A percentile compares a stretch with the other conserved stretches of the same genome.
Conservation (phyloP, 2,797 vertebrate genomes). For the Propithecus perrieri region DNA sequence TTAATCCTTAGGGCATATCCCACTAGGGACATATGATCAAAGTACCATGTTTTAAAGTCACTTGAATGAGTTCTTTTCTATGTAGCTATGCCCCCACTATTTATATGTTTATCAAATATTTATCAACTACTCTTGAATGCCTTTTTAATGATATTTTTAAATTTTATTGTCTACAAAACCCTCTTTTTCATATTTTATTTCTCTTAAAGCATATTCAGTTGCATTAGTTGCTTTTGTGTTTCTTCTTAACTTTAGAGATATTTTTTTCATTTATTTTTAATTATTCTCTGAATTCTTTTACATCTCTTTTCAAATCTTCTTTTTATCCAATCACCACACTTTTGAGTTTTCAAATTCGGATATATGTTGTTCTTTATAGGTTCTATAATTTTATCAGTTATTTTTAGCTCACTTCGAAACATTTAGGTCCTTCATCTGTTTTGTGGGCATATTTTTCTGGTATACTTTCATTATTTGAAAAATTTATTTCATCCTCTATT, state of each 20-base stretch:
- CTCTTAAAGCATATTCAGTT: neutral
- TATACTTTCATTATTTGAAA: neutral
- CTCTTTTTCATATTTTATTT: neutral
- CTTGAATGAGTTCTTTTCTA: neutral
- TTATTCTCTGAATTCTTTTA: neutral
- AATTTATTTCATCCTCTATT: neutral
- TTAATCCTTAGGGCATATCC: neutral
- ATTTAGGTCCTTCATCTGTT: neutral
- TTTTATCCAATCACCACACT: neutral
- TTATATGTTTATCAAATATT: neutral
- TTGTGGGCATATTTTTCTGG: neutral
- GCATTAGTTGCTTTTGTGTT: neutral
- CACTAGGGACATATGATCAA: neutral
- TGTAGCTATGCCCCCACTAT: neutral
- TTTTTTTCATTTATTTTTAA: neutral
- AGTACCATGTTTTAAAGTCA: neutral
- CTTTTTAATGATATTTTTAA: neutral
- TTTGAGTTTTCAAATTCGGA: neutral
- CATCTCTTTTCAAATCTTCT: neutral
- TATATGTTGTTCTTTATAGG: neutral
- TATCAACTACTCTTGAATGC: neutral
- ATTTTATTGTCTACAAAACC: neutral
- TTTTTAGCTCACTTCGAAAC: conserved; percentile 16
- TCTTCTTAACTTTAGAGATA: neutral
- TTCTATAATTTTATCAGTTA: neutral